Conservation (phyloP, 2,888 invertebrate species). For the Xestia ashworthii region DNA sequence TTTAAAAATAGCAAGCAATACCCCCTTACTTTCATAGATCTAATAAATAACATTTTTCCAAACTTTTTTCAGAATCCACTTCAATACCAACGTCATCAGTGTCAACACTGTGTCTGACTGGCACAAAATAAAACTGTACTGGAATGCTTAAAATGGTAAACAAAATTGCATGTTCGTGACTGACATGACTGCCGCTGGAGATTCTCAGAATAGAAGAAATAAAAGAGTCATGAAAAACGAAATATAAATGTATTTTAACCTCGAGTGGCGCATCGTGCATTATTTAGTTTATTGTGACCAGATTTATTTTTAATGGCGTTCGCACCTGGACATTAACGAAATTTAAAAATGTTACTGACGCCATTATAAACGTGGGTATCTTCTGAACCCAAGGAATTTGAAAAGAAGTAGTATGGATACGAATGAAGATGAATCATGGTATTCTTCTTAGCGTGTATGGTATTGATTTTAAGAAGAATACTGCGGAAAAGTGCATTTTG, state of each 20-base stretch:
- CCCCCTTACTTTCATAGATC: neutral
- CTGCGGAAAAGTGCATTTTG: neutral
- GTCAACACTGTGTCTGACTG: conserved; percentile 32
- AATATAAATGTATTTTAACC: neutral
- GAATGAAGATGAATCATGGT: neutral
- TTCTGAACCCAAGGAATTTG: neutral
- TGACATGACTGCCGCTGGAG: conserved; percentile 41
- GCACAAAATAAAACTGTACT: conserved; percentile 53
- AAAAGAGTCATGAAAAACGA: conserved; percentile 11
- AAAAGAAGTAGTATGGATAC: neutral
- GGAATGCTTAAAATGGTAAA: conserved; percentile 52
- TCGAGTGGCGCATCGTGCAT: neutral
- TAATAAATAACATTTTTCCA: neutral
- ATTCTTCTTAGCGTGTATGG: neutral
- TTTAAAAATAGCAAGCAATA: neutral
- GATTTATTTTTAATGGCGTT: neutral
- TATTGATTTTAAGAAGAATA: neutral
- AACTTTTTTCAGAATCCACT: conserved; percentile 4
- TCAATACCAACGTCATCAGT: conserved; percentile 14
- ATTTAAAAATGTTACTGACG: neutral
- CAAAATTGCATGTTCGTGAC: conserved; percentile 41
- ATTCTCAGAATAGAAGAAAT: conserved; percentile 36
- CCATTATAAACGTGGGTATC: neutral
- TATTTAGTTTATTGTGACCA: neutral
- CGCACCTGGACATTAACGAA: neutral